A percentile compares a stretch with the other conserved stretches of the same genome.
These are phyloP conservation scores for Okamejei kenojei DNA, from an alignment of 2,797 vertebrate genomes.

Conservation along the genomic window DNA sequence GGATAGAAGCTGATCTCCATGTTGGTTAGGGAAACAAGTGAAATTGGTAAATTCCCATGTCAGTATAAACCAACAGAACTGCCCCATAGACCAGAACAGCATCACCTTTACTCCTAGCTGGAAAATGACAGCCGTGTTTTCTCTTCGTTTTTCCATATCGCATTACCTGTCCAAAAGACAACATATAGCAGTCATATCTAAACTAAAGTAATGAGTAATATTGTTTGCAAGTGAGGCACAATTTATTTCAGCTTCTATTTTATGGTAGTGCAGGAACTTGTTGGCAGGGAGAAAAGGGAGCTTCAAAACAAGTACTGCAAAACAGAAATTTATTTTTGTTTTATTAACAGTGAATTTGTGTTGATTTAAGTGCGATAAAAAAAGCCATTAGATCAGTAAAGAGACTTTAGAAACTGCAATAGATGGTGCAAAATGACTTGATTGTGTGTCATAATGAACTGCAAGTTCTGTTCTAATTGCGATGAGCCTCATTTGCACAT, in stretches of 20 bases:
- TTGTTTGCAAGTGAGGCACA: slow-evolving; percentile 40
- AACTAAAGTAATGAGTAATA: slow-evolving; percentile 48
- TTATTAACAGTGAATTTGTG: background rate
- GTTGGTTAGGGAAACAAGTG: slow-evolving; percentile 79
- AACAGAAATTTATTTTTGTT: slow-evolving; percentile 36
- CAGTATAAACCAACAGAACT: slow-evolving; percentile 70
- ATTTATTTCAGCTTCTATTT: slow-evolving; percentile 42
- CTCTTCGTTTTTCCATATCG: slow-evolving; percentile 52
- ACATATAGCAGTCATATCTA: slow-evolving; percentile 55
- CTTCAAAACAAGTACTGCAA: slow-evolving; percentile 40
- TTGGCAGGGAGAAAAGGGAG: slow-evolving; percentile 38
- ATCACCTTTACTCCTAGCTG: slow-evolving; percentile 54
- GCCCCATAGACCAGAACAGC: slow-evolving; percentile 50
- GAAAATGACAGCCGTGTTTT: slow-evolving; percentile 59
- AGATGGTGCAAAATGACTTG: background rate
- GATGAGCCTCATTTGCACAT: background rate
- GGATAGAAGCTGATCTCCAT: slow-evolving; percentile 68
- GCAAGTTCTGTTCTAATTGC: background rate
- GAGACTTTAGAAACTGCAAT: background rate
- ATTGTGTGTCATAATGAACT: background rate
- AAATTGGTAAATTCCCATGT: slow-evolving; percentile 85
- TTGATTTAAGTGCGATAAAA: background rate
- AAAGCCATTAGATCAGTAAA: background rate
- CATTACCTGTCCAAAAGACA: slow-evolving; percentile 54
- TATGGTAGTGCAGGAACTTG: slow-evolving; percentile 42